These are phyloP conservation scores for Uromys caudimaculatus DNA, from an alignment of 2,797 vertebrate species.

Conservation along the genomic window DNA sequence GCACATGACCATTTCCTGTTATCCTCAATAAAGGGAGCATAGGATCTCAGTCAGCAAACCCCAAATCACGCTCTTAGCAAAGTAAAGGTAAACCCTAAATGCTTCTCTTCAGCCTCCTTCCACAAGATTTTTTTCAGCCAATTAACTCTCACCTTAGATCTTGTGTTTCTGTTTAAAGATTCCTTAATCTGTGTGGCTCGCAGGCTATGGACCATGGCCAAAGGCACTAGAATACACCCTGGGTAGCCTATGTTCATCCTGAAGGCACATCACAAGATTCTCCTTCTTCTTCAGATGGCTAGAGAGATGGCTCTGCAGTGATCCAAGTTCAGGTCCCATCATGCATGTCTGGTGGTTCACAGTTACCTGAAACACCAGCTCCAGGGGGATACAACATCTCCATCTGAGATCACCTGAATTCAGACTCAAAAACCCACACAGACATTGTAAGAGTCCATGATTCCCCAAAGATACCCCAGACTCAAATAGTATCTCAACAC, in stretches of 20 bases:
- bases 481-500: background rate
- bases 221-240: background rate
- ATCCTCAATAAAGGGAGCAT: background rate
- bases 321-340: background rate
- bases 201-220: background rate
- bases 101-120: background rate
- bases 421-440: background rate
- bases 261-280: background rate
- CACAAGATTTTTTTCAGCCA: background rate
- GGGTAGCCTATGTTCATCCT: background rate
- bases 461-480: background rate
- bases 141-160: background rate
- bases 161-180: background rate
- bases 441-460: background rate
- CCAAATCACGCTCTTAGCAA: background rate
- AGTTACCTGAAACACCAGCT: background rate
- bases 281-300: background rate
- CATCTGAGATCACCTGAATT: background rate
- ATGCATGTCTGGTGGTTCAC: background rate
- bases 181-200: background rate
- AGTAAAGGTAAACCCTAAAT: background rate
- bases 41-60: background rate
- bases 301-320: background rate
- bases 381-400: background rate
- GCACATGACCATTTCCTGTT: background rate